phyloP scores from a whole-genome alignment of 1,140 invertebrate genomes.

The Aradophagus sp. region DNA sequence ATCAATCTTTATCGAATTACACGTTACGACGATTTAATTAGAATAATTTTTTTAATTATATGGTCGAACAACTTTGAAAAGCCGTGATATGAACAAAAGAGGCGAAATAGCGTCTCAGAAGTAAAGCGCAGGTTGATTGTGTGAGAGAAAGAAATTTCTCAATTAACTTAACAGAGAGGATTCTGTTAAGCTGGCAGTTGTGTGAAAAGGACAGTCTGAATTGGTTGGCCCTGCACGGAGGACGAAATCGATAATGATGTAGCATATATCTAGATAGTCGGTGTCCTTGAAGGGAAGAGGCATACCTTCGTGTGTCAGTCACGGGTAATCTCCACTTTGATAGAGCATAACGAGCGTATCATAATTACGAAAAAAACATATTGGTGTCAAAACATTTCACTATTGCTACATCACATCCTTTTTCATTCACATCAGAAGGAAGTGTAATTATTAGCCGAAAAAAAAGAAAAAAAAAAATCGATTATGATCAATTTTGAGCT shows the following conservation, averaged over 20 bases:
- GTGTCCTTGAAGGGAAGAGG: slow-evolving; percentile 65
- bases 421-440: no score
- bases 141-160: slow-evolving; percentile 49
- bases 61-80: slow-evolving; percentile 58
- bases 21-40: no score
- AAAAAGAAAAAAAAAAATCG: no score
- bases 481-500: no score
- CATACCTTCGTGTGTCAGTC: slow-evolving; percentile 70
- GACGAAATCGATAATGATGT: slow-evolving; percentile 68
- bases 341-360: slow-evolving; percentile 69
- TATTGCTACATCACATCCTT: slow-evolving; percentile 28
- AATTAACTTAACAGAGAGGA: no score
- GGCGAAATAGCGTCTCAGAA: slow-evolving; percentile 43
- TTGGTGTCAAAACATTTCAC: slow-evolving; percentile 67
- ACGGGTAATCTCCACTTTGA: slow-evolving; percentile 68
- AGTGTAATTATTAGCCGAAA: no score
- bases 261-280: slow-evolving; percentile 65
- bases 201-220: slow-evolving; percentile 2
- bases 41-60: no score
- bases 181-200: no score
- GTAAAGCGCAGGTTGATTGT: slow-evolving; percentile 45
- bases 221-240: slow-evolving; percentile 13
- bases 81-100: slow-evolving; percentile 50
- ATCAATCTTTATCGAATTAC: no score
- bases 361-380: slow-evolving; percentile 69